Evolutionary conservation across 2,888 invertebrate species (phyloP).

Genomic region (Drosophila kuntzei): DNA sequence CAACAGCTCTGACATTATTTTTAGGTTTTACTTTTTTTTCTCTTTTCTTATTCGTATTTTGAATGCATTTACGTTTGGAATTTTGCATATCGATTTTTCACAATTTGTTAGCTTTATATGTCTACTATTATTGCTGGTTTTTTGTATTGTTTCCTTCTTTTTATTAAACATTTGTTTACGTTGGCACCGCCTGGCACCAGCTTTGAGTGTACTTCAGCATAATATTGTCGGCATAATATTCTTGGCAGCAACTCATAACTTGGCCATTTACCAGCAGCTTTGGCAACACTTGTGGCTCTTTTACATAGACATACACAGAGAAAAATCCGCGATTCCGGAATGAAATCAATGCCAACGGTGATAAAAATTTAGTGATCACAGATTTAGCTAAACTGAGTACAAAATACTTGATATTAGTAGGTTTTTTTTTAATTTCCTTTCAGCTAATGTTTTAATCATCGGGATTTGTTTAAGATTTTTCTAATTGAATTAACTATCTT

Average conservation of each 20-base stretch:
- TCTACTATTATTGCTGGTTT: slow-evolving; percentile 34
- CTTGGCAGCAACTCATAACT: slow-evolving; percentile 41
- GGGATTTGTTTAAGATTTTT: too few relatives aligned
- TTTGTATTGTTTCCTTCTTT: slow-evolving; percentile 24
- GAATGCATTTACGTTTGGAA: slow-evolving; percentile 65
- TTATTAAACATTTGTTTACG: slow-evolving; percentile 81
- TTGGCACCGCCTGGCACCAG: slow-evolving; percentile 80
- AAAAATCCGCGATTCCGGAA: not conserved
- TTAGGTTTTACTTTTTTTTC: slow-evolving; percentile 20
- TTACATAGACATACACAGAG: slow-evolving; percentile 11
- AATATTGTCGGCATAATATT: slow-evolving; percentile 28
- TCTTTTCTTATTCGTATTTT: not conserved
- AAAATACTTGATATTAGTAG: too few relatives aligned
- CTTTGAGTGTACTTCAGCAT: slow-evolving; percentile 67
- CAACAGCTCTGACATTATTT: slow-evolving; percentile 42
- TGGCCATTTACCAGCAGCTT: slow-evolving; percentile 22
- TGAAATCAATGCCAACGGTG: too few relatives aligned
- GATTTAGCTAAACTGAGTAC: too few relatives aligned
- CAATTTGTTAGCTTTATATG: slow-evolving; percentile 59
- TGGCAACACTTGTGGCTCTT: slow-evolving; percentile 73
- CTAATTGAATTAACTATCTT: too few relatives aligned
- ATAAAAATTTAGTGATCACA: too few relatives aligned
- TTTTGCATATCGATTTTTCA: slow-evolving; percentile 77
- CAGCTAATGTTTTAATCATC: too few relatives aligned
- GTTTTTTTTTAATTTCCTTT: too few relatives aligned